Base-by-base conservation (phyloP, 2,113 vertebrate species). In the Poecile atricapillus region DNA sequence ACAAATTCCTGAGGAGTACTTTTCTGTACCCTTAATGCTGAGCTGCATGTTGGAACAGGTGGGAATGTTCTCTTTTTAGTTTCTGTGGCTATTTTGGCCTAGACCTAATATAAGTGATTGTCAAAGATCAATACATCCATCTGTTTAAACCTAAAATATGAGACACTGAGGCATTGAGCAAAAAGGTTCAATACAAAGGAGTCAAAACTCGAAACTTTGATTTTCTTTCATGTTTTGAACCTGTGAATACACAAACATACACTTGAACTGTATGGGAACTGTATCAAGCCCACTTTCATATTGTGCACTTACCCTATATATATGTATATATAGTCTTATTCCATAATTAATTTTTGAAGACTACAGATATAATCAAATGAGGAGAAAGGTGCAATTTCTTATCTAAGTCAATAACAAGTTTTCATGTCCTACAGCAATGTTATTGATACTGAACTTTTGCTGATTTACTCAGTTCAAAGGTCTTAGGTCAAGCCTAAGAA, bases 21-120 rank as follows among this genome's bases (percentile, higher is more conserved):
- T 98, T 85, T 99, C 99, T 68, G 98, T 99, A 65, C 89, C 99
- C 13, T 96, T 99, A 47, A 97, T 99, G 28, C 80, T 99, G 71
- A 96, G 98, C 80, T 99, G 99, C 89, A 97, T 99, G 96, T 93
- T 99, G 69, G 98, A 99, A 71, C 99, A 99, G 98, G 99, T 99
- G 55, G 37, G 97, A 94, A 63, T 49, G 56, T 13, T 35, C 33
- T 83, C n/a, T 25, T 31, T 58, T 27, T 59, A n/a, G 37, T 83
- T 87, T 56, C 18, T 78, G 21, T 63, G 50, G 35, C 33, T 87
- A 35, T 60, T 93, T 78, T 0, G 0, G 7, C 22, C 50, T 73
- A 49, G 50, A 50, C 5, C 7, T 87, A 20, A 17, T 67, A 11
- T 75, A 74, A 49, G 43, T 10, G 69, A 65, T 77, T 82, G 4